Conservation (phyloP, 2,888 invertebrate species). For the Oxycera nigricornis region DNA sequence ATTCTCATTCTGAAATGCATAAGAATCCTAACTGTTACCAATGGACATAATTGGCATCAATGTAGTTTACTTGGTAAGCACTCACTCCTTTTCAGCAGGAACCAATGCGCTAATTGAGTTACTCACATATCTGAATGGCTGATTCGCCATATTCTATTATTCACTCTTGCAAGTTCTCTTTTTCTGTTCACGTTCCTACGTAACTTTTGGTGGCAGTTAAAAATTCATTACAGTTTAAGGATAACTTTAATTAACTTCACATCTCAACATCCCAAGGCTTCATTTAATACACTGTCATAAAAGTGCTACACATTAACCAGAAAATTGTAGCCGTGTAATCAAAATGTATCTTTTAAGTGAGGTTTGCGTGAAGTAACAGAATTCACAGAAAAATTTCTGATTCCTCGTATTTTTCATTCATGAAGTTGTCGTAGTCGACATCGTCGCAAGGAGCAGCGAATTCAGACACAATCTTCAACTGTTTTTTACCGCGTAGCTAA, state of each 20-base stretch:
- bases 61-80: too few species aligned
- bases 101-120: too few species aligned
- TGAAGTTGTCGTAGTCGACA: not conserved
- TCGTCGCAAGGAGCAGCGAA: not conserved
- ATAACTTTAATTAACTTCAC: conserved; percentile 26
- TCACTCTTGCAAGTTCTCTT: too few species aligned
- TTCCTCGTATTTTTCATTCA: not conserved
- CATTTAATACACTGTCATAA: conserved; percentile 7
- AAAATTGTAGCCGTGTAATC: conserved; percentile 24
- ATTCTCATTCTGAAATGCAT: too few species aligned
- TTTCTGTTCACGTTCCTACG: too few species aligned
- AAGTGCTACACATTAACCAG: conserved; percentile 1
- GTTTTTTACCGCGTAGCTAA: conserved; percentile 25
- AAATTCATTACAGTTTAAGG: too few species aligned
- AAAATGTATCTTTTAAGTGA: conserved; percentile 26
- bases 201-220: too few species aligned
- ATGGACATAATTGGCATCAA: too few species aligned
- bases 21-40: too few species aligned
- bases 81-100: too few species aligned
- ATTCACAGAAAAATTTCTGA: not conserved
- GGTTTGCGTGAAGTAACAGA: not conserved
- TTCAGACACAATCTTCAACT: not conserved
- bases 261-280: not conserved
- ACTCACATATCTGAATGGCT: too few species aligned
- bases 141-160: too few species aligned